These are phyloP conservation scores for Macropodus opercularis DNA, from an alignment of 2,797 vertebrate species.

Conservation along the genomic window DNA sequence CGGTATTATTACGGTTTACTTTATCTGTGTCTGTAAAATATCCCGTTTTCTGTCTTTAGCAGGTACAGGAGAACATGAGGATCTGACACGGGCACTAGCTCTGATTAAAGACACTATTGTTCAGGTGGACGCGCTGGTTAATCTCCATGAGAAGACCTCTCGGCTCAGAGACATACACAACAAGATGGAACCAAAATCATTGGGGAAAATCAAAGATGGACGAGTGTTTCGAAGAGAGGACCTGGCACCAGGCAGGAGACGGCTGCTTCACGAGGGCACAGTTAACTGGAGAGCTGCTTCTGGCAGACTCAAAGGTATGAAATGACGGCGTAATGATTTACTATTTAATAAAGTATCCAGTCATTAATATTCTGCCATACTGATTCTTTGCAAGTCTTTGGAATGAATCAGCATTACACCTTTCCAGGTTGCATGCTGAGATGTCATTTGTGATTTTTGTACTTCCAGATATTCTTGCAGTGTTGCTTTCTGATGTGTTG, in stretches of 20 bases:
- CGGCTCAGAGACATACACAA: conserved; percentile 89
- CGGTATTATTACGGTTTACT: not conserved
- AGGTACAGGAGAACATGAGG: conserved; percentile 87
- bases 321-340: too few species aligned
- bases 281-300: conserved; percentile 94
- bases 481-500: conserved; percentile 92
- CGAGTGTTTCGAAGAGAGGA: conserved; percentile 90
- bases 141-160: conserved; percentile 87
- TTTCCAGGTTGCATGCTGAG: not conserved
- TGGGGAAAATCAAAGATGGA: conserved; percentile 89
- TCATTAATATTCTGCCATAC: not conserved
- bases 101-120: conserved; percentile 89
- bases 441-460: conserved; percentile 10
- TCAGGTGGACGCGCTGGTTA: conserved; percentile 89
- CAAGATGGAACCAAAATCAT: conserved; percentile 90
- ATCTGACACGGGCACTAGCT: conserved; percentile 84
- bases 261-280: conserved; percentile 85
- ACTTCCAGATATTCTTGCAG: conserved; percentile 89
- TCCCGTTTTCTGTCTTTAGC: conserved; percentile 64
- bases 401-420: not conserved
- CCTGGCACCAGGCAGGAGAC: conserved; percentile 79
- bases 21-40: not conserved
- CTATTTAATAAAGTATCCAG: not conserved
- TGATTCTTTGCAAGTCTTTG: not conserved
- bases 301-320: conserved; percentile 92